phyloP scores from a whole-genome alignment of 2,113 vertebrate species.

The Rhizomys pruinosus region DNA sequence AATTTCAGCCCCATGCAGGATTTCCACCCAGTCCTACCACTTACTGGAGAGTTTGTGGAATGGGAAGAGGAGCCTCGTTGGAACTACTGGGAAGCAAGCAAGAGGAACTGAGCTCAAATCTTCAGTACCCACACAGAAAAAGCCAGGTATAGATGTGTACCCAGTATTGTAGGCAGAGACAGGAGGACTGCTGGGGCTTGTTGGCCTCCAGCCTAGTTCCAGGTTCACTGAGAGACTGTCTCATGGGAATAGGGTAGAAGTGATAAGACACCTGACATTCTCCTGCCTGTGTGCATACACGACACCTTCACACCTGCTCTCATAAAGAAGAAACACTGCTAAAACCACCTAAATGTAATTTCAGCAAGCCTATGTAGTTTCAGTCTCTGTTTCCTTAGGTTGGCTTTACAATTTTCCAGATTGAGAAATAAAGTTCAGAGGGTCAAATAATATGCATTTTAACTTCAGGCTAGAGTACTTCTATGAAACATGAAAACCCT shows the following conservation, averaged over 20 bases:
- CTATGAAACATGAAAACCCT: conserved; percentile 13
- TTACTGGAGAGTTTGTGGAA: conserved; percentile 34
- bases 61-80: not conserved
- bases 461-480: not conserved
- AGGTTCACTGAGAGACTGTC: not conserved
- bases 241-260: not conserved
- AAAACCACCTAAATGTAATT: not conserved
- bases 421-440: conserved; percentile 40
- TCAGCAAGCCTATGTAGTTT: not conserved
- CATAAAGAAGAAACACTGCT: not conserved
- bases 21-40: not conserved
- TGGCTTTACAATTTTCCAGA: conserved; percentile 19
- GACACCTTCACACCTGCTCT: not conserved
- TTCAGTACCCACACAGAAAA: no score
- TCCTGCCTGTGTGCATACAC: not conserved
- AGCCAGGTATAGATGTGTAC: not conserved
- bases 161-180: not conserved
- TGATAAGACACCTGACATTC: not conserved
- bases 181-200: not conserved
- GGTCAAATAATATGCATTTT: conserved; percentile 51
- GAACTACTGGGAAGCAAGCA: not conserved
- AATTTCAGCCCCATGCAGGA: conserved; percentile 8
- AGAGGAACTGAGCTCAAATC: not conserved
- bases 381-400: not conserved
- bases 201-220: not conserved